Conservation (phyloP, 2,888 invertebrate species). For the Lasioglossum figueresi region DNA sequence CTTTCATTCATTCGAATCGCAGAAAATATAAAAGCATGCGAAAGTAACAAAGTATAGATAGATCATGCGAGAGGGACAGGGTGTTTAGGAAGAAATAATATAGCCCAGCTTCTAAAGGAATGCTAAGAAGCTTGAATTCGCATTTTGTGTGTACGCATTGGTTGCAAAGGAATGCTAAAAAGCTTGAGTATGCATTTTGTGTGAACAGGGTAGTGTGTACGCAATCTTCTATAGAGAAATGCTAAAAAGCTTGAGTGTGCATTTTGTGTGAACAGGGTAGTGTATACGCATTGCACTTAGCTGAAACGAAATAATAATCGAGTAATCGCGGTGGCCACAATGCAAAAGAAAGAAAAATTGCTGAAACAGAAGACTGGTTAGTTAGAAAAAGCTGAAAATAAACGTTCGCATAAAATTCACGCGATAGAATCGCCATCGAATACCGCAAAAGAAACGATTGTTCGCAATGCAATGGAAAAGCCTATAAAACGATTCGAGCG, state of each 20-base stretch:
- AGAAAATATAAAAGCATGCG: background rate
- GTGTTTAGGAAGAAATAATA: background rate
- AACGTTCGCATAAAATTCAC: slow-evolving; percentile 14
- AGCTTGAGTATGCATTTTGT: background rate
- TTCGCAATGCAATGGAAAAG: slow-evolving; percentile 38
- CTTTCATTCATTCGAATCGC: background rate
- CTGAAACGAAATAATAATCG: slow-evolving; percentile 30
- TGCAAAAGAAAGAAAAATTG: slow-evolving; percentile 4
- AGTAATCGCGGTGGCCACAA: background rate
- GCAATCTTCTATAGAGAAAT: background rate
- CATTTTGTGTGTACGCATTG: background rate
- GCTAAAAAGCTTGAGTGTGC: background rate
- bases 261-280: background rate
- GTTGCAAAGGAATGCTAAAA: background rate
- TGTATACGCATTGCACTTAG: background rate
- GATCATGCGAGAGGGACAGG: background rate
- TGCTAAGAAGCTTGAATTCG: background rate
- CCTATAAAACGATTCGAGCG: slow-evolving; percentile 52
- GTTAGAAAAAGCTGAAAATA: slow-evolving; percentile 41
- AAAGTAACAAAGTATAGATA: background rate
- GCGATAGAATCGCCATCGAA: background rate
- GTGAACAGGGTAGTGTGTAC: background rate
- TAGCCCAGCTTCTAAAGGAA: slow-evolving; percentile 55
- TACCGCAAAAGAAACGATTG: slow-evolving; percentile 14
- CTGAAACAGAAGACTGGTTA: slow-evolving; percentile 42